Evolutionary conservation across 1,140 invertebrate species (phyloP).

Genomic region (Orchesella cincta): DNA sequence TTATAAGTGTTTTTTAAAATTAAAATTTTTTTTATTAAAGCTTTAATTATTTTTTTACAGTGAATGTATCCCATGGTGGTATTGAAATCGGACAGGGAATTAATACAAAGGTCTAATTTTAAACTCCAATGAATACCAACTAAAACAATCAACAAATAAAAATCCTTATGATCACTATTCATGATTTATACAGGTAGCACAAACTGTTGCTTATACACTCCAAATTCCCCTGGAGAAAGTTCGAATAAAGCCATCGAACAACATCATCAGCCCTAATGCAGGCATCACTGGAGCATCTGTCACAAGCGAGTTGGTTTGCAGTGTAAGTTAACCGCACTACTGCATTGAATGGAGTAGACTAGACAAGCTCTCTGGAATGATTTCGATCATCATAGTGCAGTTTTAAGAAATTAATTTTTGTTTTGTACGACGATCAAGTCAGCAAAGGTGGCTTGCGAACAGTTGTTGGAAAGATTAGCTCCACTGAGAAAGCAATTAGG

Average conservation of each 20-base stretch:
- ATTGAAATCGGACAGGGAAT: constrained; percentile 72
- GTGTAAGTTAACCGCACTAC: constrained; percentile 35
- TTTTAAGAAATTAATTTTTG: background rate
- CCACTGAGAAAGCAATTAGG: constrained; percentile 64
- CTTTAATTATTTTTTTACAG: too few relatives aligned
- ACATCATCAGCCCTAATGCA: constrained; percentile 49
- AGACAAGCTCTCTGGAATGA: background rate
- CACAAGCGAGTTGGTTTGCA: constrained; percentile 53
- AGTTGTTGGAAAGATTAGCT: constrained; percentile 64
- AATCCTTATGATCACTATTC: too few relatives aligned
- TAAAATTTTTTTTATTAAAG: too few relatives aligned
- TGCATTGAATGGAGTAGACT: background rate
- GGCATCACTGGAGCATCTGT: constrained; percentile 55
- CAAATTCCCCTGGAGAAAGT: constrained; percentile 55
- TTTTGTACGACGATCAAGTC: constrained; percentile 58
- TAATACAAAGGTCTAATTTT: constrained; percentile 63
- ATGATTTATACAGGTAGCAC: constrained; percentile 52
- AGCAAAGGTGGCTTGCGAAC: constrained; percentile 68
- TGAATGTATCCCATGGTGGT: constrained; percentile 66
- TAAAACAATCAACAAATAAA: too few relatives aligned
- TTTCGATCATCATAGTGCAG: too few relatives aligned
- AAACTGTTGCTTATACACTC: constrained; percentile 56
- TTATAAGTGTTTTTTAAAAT: too few relatives aligned
- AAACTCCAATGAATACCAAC: background rate
- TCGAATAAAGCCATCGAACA: constrained; percentile 52